Base-by-base conservation (phyloP, 2,888 invertebrate species). In the Girardia tigrina region DNA sequence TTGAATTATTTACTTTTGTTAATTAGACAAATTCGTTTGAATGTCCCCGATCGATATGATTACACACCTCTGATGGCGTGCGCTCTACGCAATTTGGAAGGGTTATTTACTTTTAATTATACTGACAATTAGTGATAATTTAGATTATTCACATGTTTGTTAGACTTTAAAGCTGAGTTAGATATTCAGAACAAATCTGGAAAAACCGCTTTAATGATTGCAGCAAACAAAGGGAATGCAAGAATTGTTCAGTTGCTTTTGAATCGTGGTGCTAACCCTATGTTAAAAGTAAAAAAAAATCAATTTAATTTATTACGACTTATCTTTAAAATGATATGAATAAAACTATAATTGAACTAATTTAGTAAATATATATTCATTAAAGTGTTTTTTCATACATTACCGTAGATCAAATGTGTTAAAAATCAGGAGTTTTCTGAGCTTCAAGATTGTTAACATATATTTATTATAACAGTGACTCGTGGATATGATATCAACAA, bases 201-300 rank as follows among this genome's bases (percentile, higher is more conserved):
- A 56, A 56, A 56, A 56, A 56, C 56, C n/a, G 56, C 56, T 56
- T n/a, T 56, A 16, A 56, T 56, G 56, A 20, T 56, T 20, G 56
- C 56, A 56, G 56, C 56, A 56, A 56, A 56, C n/a, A 56, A 56
- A 56, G 56, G 56, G 4, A 56, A 56, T 56, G 4, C 56, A 2
- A 4, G 56, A 56, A 8, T 56, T 6, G 56, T 56, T 6, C 56
- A 56, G 23, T n/a, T 56, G n/a, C 56, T 56, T 56, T 23, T 56
- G 20, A 56, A 16, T 56, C 56, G 23, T n/a, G 56, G 56, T 20
- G 56, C 56, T 56, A 56, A 56, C 23, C 8, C n/a, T 6, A 6
- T 56, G n/a, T 56, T 56, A 16, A 56, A 56, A n/a, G 56, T 56
- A 56, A 36, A 36, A n/a, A n/a, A n/a, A n/a, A n/a, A n/a, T n/a